Base-by-base conservation (phyloP, 2,797 vertebrate genomes). In the Halcyon chelicuti region DNA sequence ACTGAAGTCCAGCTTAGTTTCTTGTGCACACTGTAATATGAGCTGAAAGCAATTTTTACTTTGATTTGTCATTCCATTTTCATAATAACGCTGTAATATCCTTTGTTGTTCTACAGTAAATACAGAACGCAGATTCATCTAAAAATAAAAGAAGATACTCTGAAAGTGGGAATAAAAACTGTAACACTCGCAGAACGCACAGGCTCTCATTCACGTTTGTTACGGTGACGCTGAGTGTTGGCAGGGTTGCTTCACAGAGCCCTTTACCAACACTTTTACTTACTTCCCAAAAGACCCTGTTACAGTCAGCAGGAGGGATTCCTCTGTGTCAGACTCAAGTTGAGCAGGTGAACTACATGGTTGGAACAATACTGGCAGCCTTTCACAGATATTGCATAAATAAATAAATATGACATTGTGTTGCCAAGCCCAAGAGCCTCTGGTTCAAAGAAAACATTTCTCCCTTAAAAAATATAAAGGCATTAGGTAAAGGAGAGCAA, bases 31-130 rank as follows among this genome's bases (percentile, higher is more conserved):
- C 96, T 99, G 99, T 95, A 99, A 98, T 98, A 99, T 99, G 94
- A 99, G 99, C 98, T 99, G 99, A 98, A 99, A 99, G 98, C 99
- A 99, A 97, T 99, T 99, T 98, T 99, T 99, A 99, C 99, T 99
- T 98, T 99, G 99, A 99, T 99, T 99, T 98, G 99, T 99, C 99
- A 99, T 99, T 97, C 99, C 99, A 98, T 99, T 99, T 81, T 99
- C 99, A 98, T 99, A 99, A 98, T 99, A 99, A 94, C 99, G 99
- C 96, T 99, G 99, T 94, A 99, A 98, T 98, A 99, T 99, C 97
- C 99, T 99, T 98, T 99, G 99, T 98, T 99, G 99, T 82, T 99
- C 99, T 97, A 98, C 98, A 87, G 99, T 99, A 98, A 99, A 99
- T 96, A 99, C 99, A 96, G 99, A 99, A 94, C 99, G 99, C 97